These are phyloP conservation scores for Drosophila azteca DNA, from an alignment of 1,140 invertebrate genomes.

Conservation along the genomic window DNA sequence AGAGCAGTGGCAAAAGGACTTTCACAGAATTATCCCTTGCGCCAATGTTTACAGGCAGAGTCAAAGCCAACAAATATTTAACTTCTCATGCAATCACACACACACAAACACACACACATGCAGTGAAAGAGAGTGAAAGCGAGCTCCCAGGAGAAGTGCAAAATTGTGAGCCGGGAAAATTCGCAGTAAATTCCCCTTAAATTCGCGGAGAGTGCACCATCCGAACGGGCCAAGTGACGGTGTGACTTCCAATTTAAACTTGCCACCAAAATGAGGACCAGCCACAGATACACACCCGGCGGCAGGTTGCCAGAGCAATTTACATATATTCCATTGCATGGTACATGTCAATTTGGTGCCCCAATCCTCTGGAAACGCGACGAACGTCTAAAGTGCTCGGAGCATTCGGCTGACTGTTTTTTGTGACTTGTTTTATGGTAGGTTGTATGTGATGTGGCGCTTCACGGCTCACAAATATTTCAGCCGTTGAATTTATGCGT, in stretches of 20 bases:
- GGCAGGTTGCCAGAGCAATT: conserved; percentile 44
- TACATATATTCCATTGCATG: conserved; percentile 70
- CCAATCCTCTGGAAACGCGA: conserved; percentile 16
- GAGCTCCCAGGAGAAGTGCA: conserved; percentile 7
- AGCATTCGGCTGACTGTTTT: conserved; percentile 49
- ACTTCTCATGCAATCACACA: conserved; percentile 24
- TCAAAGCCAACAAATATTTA: conserved; percentile 61
- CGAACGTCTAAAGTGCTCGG: conserved; percentile 55
- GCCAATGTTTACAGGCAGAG: conserved; percentile 34
- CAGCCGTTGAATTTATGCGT: conserved; percentile 73
- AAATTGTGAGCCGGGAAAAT: conserved; percentile 24
- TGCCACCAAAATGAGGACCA: conserved; percentile 48
- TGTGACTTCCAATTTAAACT: conserved; percentile 70
- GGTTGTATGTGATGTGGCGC: background rate
- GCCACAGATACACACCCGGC: too few species aligned
- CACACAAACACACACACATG: background rate
- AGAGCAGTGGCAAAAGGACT: conserved; percentile 43
- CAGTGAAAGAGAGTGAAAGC: background rate
- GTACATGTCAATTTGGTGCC: conserved; percentile 63
- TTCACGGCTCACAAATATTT: conserved; percentile 72
- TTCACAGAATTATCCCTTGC: conserved; percentile 46
- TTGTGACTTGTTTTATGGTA: conserved; percentile 19
- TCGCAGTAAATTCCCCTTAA: conserved; percentile 27
- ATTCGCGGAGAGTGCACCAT: conserved; percentile 42
- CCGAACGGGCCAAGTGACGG: conserved; percentile 61